Evolutionary conservation across 1,140 invertebrate species (phyloP).

Genomic region (Halictus rubicundus): DNA sequence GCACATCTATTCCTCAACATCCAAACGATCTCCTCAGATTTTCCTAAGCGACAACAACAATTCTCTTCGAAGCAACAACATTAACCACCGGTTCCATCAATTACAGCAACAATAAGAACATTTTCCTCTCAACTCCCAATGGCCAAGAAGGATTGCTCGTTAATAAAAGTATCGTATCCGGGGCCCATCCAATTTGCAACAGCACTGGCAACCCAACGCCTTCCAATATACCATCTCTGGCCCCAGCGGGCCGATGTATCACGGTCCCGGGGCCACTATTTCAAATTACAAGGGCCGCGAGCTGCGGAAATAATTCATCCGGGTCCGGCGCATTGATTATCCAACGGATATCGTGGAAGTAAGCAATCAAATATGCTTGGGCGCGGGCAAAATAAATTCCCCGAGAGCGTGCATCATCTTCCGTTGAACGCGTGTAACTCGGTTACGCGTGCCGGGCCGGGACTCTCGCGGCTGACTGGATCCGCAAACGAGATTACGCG

Average conservation of each 20-base stretch:
- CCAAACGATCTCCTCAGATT: too few relatives aligned
- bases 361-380: slow-evolving; percentile 57
- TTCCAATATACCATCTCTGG: too few relatives aligned
- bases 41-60: too few relatives aligned
- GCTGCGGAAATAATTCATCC: slow-evolving; percentile 28
- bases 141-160: too few relatives aligned
- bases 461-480: background rate
- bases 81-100: too few relatives aligned
- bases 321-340: background rate
- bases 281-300: background rate
- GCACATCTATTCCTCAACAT: too few relatives aligned
- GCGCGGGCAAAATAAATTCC: slow-evolving; percentile 51
- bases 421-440: slow-evolving; percentile 48
- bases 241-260: slow-evolving; percentile 9
- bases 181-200: too few relatives aligned
- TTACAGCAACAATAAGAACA: too few relatives aligned
- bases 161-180: too few relatives aligned
- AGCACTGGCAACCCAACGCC: too few relatives aligned
- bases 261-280: background rate
- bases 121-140: too few relatives aligned
- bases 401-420: slow-evolving; percentile 56
- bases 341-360: slow-evolving; percentile 11
- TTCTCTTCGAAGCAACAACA: too few relatives aligned
- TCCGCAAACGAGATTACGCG: slow-evolving; percentile 53
- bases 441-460: slow-evolving; percentile 24